phyloP scores from a whole-genome alignment of 92 coral and sea anemone genomes.

The Epizoanthus rinbou region DNA sequence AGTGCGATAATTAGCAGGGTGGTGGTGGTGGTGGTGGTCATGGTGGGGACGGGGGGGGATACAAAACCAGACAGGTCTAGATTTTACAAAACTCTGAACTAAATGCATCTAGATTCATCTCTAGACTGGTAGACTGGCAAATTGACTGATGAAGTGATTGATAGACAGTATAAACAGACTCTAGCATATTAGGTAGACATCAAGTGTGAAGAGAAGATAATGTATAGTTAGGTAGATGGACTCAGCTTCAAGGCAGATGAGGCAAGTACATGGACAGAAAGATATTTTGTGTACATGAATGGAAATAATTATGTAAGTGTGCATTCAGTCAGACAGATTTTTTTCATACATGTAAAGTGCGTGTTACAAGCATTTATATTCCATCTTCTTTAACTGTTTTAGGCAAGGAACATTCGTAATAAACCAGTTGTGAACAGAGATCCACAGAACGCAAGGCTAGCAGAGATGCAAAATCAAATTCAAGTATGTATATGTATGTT shows the following conservation, averaged over 20 bases:
- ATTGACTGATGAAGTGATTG: not conserved
- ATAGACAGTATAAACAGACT: not conserved
- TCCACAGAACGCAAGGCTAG: slow-evolving; percentile 91
- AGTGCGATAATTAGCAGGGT: too few species aligned
- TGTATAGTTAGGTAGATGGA: too few species aligned
- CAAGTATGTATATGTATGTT: slow-evolving; percentile 52
- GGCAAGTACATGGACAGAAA: too few species aligned
- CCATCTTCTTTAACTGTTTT: not conserved
- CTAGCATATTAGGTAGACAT: not conserved
- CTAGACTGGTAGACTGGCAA: not conserved
- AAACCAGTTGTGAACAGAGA: slow-evolving; percentile 97
- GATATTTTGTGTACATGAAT: not conserved
- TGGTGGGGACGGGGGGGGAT: too few species aligned
- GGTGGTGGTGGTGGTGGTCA: not conserved
- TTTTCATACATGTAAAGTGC: not conserved
- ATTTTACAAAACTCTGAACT: too few species aligned
- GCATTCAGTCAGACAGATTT: not conserved
- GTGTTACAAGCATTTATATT: not conserved
- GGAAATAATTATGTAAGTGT: not conserved
- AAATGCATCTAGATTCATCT: not conserved
- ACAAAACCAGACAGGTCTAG: too few species aligned
- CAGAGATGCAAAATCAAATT: slow-evolving; percentile 93
- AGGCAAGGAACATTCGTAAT: slow-evolving; percentile 96
- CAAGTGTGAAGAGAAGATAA: too few species aligned
- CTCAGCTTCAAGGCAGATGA: too few species aligned